phyloP scores from a whole-genome alignment of 2,797 vertebrate species.

The Lycodopsis pacificus region DNA sequence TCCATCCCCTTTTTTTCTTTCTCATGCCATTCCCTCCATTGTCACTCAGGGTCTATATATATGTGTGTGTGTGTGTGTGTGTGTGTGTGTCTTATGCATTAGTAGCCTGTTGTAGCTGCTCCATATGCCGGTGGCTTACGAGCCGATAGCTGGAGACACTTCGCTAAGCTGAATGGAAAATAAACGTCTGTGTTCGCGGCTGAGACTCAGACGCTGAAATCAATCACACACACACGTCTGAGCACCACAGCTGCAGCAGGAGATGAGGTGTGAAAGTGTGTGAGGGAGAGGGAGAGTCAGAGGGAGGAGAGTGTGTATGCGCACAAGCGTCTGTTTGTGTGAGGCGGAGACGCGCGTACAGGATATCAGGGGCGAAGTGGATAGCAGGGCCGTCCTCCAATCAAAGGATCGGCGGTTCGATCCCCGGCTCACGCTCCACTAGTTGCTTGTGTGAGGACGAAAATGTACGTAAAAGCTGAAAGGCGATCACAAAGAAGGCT shows the following conservation, averaged over 20 bases:
- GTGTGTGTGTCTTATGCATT: constrained; percentile 83
- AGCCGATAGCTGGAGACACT: constrained; percentile 85
- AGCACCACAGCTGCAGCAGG: constrained; percentile 73
- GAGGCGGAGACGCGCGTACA: neutral
- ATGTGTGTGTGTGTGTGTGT: constrained; percentile 50
- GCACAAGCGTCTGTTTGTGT: neutral
- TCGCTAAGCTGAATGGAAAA: constrained; percentile 86
- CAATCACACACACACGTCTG: constrained; percentile 78
- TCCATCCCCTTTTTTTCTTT: constrained; percentile 9
- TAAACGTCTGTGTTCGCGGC: constrained; percentile 78
- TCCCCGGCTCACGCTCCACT: too few relatives aligned
- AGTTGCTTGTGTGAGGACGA: neutral
- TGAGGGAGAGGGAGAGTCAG: constrained; percentile 18
- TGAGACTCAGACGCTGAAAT: constrained; percentile 76
- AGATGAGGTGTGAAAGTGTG: constrained; percentile 77
- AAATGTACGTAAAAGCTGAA: constrained; percentile 9
- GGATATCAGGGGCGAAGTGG: constrained; percentile 3
- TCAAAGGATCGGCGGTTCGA: too few relatives aligned
- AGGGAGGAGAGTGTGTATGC: constrained; percentile 3
- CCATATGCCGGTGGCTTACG: constrained; percentile 85
- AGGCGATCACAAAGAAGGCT: constrained; percentile 30
- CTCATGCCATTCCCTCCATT: constrained; percentile 16
- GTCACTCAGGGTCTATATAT: neutral
- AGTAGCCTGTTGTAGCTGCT: constrained; percentile 87
- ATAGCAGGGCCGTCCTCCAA: too few relatives aligned